phyloP scores from a whole-genome alignment of 2,797 vertebrate species.

The Syngnathus acus region DNA sequence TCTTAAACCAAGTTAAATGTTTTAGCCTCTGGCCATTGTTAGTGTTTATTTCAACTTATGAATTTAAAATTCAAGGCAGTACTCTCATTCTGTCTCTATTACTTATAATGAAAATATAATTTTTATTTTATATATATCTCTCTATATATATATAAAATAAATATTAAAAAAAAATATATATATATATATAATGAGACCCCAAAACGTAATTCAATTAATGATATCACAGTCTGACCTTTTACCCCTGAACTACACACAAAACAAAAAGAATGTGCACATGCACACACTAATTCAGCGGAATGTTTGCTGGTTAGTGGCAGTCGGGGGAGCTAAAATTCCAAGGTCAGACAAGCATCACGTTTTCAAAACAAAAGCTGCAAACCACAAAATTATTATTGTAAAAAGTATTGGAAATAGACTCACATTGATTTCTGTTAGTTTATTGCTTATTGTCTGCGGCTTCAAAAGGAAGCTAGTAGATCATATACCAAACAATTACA shows the following conservation, averaged over 20 bases:
- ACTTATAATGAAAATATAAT: no score
- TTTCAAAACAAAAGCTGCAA: neutral
- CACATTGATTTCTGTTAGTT: neutral
- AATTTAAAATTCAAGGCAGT: neutral
- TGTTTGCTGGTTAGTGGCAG: slow-evolving; percentile 19
- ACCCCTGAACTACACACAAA: slow-evolving; percentile 39
- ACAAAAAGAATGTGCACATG: slow-evolving; percentile 39
- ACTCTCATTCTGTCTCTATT: neutral
- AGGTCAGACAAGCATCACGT: slow-evolving; percentile 10
- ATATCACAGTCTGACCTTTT: slow-evolving; percentile 20
- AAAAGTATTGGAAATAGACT: neutral
- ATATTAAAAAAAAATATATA: no score
- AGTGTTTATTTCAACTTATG: neutral
- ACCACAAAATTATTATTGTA: neutral
- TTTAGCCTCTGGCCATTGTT: neutral
- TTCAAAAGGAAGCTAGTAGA: neutral
- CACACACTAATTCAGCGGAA: slow-evolving; percentile 39
- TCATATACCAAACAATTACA: neutral
- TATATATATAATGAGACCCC: neutral
- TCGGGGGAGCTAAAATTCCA: slow-evolving; percentile 16
- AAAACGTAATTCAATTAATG: slow-evolving; percentile 8
- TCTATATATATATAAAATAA: no score
- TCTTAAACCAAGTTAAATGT: neutral
- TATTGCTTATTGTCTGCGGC: neutral
- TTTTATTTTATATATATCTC: no score